These are phyloP conservation scores for Oncorhynchus keta DNA, from an alignment of 2,113 vertebrate genomes.

Conservation along the genomic window DNA sequence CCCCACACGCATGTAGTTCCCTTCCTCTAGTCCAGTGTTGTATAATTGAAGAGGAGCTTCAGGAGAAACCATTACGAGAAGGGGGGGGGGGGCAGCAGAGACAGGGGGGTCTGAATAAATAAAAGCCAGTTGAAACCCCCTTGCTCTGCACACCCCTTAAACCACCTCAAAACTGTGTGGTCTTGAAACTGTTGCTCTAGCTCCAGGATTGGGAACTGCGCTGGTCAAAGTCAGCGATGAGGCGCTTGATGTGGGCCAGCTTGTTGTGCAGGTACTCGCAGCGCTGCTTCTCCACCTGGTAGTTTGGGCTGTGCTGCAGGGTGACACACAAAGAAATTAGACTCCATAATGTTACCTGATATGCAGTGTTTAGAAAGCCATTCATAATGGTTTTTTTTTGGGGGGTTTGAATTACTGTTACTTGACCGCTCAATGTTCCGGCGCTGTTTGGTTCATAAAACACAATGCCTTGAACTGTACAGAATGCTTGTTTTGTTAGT, in stretches of 20 bases:
- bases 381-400: background rate
- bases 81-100: conserved; percentile 39
- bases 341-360: background rate
- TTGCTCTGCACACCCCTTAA: conserved; percentile 12
- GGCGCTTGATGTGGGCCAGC: conserved; percentile 87
- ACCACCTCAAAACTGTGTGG: conserved; percentile 54
- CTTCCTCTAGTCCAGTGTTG: conserved; percentile 51
- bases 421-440: too few relatives aligned
- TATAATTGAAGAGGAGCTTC: conserved; percentile 47
- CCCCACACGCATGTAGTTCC: conserved; percentile 52
- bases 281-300: conserved; percentile 82
- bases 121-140: conserved; percentile 48
- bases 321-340: conserved; percentile 8
- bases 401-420: too few relatives aligned
- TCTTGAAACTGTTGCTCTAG: conserved; percentile 54
- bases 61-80: conserved; percentile 32
- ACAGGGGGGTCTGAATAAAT: conserved; percentile 52
- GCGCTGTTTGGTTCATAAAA: too few relatives aligned
- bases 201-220: conserved; percentile 72
- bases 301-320: conserved; percentile 82
- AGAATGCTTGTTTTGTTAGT: too few relatives aligned
- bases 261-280: conserved; percentile 91
- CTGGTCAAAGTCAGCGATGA: conserved; percentile 84
- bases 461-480: too few relatives aligned
- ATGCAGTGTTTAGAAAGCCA: background rate